Conservation (phyloP, 23 tunicate species). For the Trididemnum clinides region DNA sequence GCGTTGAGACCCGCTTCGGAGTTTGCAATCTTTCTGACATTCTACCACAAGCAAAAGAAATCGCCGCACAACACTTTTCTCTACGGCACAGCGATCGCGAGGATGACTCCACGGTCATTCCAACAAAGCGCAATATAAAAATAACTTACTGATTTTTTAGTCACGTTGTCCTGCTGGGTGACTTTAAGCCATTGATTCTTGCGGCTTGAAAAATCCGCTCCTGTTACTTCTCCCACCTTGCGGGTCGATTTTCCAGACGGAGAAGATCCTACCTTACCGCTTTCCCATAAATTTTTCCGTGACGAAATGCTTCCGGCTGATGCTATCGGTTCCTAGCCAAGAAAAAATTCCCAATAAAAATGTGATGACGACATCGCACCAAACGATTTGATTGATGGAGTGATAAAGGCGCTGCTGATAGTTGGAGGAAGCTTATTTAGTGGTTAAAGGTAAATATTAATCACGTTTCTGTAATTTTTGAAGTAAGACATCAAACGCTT, state of each 20-base stretch:
- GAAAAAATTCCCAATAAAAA: too few relatives aligned
- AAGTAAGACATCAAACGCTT: too few relatives aligned
- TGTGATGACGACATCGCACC: too few relatives aligned
- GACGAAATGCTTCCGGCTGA: conserved; percentile 58
- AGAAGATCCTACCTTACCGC: conserved; percentile 53
- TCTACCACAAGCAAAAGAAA: too few relatives aligned
- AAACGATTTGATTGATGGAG: too few relatives aligned
- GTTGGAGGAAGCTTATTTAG: too few relatives aligned
- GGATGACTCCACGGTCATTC: neutral
- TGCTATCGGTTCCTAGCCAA: conserved; percentile 42
- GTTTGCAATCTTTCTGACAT: neutral
- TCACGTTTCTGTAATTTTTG: too few relatives aligned
- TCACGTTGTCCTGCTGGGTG: conserved; percentile 36
- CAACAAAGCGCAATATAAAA: neutral
- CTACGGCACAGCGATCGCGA: too few relatives aligned
- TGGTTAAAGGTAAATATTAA: too few relatives aligned
- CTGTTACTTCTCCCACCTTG: conserved; percentile 47
- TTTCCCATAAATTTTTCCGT: conserved; percentile 89
- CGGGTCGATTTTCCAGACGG: conserved; percentile 19
- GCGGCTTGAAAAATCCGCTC: conserved; percentile 78
- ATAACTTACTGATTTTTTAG: conserved; percentile 62
- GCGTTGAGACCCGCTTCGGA: too few relatives aligned
- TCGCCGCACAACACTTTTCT: too few relatives aligned
- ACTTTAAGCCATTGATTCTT: conserved; percentile 70
- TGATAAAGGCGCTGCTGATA: too few relatives aligned